These are phyloP conservation scores for Caerostris darwini DNA, from an alignment of 1,140 invertebrate species.

Conservation along the genomic window DNA sequence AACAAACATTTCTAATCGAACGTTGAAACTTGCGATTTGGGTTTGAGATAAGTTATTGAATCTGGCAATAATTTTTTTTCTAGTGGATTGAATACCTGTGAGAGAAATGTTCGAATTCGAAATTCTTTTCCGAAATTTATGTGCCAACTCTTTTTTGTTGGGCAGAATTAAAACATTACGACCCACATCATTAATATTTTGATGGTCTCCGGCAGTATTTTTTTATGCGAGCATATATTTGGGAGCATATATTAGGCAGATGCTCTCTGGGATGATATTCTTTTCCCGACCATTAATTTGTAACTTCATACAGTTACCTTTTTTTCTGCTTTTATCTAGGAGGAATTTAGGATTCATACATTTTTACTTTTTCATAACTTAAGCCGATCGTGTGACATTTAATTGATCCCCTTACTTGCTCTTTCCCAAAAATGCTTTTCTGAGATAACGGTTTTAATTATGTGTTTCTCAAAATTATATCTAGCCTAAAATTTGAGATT, in stretches of 20 bases:
- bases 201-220: background rate
- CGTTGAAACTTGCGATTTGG: background rate
- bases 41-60: slow-evolving; percentile 28
- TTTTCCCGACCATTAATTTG: background rate
- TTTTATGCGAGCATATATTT: background rate
- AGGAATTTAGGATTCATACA: too few species aligned
- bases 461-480: too few species aligned
- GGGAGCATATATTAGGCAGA: too few species aligned
- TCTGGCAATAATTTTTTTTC: background rate
- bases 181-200: slow-evolving; percentile 52
- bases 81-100: background rate
- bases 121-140: slow-evolving; percentile 45
- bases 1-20: slow-evolving; percentile 54
- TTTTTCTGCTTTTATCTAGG: too few species aligned
- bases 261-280: background rate
- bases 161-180: slow-evolving; percentile 38
- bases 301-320: too few species aligned
- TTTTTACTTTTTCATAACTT: too few species aligned
- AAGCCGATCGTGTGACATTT: too few species aligned
- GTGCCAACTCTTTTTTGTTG: slow-evolving; percentile 16
- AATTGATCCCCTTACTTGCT: too few species aligned
- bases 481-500: too few species aligned
- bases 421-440: too few species aligned
- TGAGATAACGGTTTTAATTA: too few species aligned
- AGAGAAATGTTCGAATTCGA: background rate